These are phyloP conservation scores for Catamblyrhynchus diadema DNA, from an alignment of 2,797 vertebrate genomes.

Conservation along the genomic window DNA sequence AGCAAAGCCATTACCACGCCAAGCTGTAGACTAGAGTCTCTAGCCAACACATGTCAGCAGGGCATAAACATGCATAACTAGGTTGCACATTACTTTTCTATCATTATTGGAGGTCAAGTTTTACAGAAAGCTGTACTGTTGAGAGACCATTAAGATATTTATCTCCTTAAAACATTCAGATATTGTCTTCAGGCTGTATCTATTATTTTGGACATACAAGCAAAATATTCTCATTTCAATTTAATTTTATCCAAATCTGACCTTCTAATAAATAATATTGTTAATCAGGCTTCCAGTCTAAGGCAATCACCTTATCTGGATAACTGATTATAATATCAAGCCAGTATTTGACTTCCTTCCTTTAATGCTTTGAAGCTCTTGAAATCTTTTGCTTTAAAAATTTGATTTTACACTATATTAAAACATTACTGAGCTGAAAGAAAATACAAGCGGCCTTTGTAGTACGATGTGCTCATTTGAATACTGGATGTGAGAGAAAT, in stretches of 20 bases:
- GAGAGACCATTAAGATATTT: constrained; percentile 34
- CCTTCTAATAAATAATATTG: constrained; percentile 17
- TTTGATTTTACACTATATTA: neutral
- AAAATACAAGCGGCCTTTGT: neutral
- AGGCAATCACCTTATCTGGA: neutral
- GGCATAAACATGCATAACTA: constrained; percentile 7
- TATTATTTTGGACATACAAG: neutral
- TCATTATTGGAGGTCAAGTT: constrained; percentile 45
- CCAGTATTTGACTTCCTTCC: constrained; percentile 3
- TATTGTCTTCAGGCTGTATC: neutral
- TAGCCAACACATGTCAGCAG: neutral
- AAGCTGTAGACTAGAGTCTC: neutral
- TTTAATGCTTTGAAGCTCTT: constrained; percentile 43
- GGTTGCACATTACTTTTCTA: neutral
- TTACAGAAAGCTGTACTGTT: neutral
- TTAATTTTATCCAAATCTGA: constrained; percentile 4
- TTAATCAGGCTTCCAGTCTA: constrained; percentile 4
- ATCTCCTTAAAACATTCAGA: constrained; percentile 27
- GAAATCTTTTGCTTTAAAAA: constrained; percentile 54
- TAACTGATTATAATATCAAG: constrained; percentile 2
- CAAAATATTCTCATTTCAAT: constrained; percentile 15
- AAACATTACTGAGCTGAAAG: constrained; percentile 5
- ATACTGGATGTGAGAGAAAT: constrained; percentile 5
- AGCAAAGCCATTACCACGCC: neutral
- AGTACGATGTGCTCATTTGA: neutral